Conservation (phyloP, 2,797 vertebrate species). For the Peromyscus melanophrys region DNA sequence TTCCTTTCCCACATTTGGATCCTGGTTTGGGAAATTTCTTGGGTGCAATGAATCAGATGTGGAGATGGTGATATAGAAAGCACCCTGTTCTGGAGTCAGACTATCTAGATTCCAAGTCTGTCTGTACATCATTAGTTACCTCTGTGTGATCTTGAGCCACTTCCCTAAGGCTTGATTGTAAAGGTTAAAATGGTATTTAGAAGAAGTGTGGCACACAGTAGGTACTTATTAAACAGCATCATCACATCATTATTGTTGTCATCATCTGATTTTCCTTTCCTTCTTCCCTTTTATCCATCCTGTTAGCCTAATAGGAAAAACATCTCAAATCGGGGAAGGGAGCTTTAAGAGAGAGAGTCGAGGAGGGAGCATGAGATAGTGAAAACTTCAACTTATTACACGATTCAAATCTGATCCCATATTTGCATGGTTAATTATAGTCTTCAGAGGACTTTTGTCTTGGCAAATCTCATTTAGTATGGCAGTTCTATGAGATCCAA, state of each 20-base stretch:
- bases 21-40: not conserved
- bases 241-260: not conserved
- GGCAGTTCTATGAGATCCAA: not conserved
- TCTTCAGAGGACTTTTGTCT: conserved; percentile 50
- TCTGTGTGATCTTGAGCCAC: not conserved
- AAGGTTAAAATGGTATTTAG: conserved; percentile 23
- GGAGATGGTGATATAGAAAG: not conserved
- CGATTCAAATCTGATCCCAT: not conserved
- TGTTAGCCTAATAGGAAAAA: conserved; percentile 1
- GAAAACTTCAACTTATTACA: conserved; percentile 38
- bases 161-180: not conserved
- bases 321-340: not conserved
- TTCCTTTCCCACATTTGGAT: not conserved
- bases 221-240: not conserved
- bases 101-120: not conserved
- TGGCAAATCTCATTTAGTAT: not conserved
- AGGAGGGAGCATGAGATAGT: not conserved
- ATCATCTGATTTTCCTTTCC: conserved; percentile 28
- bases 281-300: not conserved
- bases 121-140: not conserved
- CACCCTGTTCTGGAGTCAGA: not conserved
- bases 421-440: conserved; percentile 51
- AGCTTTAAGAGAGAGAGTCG: not conserved
- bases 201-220: not conserved
- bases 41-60: not conserved